These are phyloP conservation scores for Delia radicum DNA, from an alignment of 1,140 invertebrate species.

Conservation along the genomic window DNA sequence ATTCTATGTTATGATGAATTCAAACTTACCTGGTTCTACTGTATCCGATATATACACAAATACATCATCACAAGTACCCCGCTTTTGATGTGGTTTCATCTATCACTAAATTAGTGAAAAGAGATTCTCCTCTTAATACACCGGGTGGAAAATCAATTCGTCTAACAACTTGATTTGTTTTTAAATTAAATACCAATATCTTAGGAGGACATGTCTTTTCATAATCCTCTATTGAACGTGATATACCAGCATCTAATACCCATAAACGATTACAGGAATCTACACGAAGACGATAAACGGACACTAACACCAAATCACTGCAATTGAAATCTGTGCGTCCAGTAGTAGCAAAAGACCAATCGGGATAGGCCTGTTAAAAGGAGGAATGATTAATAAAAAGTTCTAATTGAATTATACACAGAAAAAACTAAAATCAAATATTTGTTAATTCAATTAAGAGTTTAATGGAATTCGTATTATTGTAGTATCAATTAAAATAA, in stretches of 20 bases:
- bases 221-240: constrained; percentile 74
- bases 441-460: no score
- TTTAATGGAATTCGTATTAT: no score
- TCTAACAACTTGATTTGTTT: constrained; percentile 66
- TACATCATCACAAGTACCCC: constrained; percentile 69
- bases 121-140: constrained; percentile 66
- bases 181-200: constrained; percentile 75
- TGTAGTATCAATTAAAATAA: no score
- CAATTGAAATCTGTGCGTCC: constrained; percentile 70
- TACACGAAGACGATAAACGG: constrained; percentile 71
- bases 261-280: constrained; percentile 77
- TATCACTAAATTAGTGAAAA: constrained; percentile 75
- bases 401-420: background rate
- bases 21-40: constrained; percentile 66
- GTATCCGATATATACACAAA: constrained; percentile 79
- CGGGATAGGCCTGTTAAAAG: constrained; percentile 67
- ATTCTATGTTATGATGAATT: background rate
- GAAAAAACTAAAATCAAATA: no score
- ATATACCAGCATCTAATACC: constrained; percentile 70
- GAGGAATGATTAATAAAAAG: background rate
- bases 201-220: constrained; percentile 75
- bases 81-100: constrained; percentile 67
- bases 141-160: constrained; percentile 63
- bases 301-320: constrained; percentile 70
- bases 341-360: constrained; percentile 75